Base-by-base conservation (phyloP, 2,113 vertebrate genomes). In the Rhinichthys klamathensis region DNA sequence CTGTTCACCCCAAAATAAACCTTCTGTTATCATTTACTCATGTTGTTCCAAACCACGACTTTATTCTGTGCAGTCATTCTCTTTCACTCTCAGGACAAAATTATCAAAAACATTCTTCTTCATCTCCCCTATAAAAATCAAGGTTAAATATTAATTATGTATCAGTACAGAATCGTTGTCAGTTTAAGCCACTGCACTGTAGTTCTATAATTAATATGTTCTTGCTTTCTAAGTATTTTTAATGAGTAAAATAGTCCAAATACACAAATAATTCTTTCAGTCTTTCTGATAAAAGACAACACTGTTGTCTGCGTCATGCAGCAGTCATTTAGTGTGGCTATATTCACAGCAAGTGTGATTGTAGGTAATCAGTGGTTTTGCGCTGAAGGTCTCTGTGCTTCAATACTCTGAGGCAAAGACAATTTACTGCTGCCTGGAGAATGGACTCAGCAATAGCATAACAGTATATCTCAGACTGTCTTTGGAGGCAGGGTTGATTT, bases 401-500 rank as follows among this genome's bases (percentile, higher is more conserved):
- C 81, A 83, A 83, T 73, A 83, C 81, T 83, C 81, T 27, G 65
- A 83, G 46, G 32, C 67, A 58, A 73, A 83, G 67, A 83, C 63
- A 72, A 83, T 83, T 83, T 83, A 83, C 81, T 73, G 81, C 81
- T 83, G 81, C 65, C 81, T 83, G 23, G 21, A 83, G 81, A 83
- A 83, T 83, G 67, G 81, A 83, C 81, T 83, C 81, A 83, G 81
- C 81, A 83, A 83, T 83, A 83, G 81, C 81, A 83, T 83, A 83
- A 83, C 81, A 83, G 81, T 83, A 83, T 83, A 83, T 83, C 81
- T 83, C 67, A 83, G 81, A 83, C 81, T 82, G 80, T 72, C 80
- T 82, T 78, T 54, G 23, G 41, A 84, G 73, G 74, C 41, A 78
- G 49, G 21, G 30, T 67, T 85, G 83, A 76, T 85, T 77, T 56